phyloP scores from a whole-genome alignment of 1,140 invertebrate genomes.

The Cydia pomonella region DNA sequence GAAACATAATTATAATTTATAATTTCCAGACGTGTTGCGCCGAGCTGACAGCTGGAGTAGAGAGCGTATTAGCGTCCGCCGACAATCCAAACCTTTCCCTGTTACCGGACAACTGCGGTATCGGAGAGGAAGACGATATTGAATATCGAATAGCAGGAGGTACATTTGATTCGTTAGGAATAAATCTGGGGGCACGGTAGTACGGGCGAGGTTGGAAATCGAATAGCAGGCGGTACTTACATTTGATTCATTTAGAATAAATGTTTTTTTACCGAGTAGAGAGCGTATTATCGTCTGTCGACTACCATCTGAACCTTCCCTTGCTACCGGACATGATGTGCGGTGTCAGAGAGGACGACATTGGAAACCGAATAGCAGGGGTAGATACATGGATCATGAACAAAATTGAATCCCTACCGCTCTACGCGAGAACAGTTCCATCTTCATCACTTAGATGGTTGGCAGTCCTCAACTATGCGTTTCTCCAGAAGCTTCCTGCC shows the following conservation, averaged over 20 bases:
- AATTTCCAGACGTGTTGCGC: background rate
- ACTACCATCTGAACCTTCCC: background rate
- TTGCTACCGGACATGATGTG: background rate
- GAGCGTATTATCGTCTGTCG: background rate
- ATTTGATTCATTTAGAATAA: no score
- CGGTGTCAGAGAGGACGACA: background rate
- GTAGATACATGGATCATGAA: background rate
- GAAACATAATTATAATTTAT: no score
- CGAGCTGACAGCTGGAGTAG: background rate
- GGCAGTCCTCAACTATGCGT: no score
- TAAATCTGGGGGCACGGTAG: no score
- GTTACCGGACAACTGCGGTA: background rate
- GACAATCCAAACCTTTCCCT: background rate
- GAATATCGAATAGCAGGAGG: background rate
- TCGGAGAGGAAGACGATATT: background rate
- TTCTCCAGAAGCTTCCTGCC: no score
- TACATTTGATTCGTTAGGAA: no score
- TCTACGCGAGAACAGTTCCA: background rate
- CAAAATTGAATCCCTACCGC: no score
- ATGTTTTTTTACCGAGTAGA: no score
- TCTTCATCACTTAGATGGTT: no score
- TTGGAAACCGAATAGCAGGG: background rate
- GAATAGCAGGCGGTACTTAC: no score
- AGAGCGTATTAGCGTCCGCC: background rate
- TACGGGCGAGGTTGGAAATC: no score